These are phyloP conservation scores for Pterocles orientalis DNA, from an alignment of 2,113 vertebrate species.

Conservation along the genomic window DNA sequence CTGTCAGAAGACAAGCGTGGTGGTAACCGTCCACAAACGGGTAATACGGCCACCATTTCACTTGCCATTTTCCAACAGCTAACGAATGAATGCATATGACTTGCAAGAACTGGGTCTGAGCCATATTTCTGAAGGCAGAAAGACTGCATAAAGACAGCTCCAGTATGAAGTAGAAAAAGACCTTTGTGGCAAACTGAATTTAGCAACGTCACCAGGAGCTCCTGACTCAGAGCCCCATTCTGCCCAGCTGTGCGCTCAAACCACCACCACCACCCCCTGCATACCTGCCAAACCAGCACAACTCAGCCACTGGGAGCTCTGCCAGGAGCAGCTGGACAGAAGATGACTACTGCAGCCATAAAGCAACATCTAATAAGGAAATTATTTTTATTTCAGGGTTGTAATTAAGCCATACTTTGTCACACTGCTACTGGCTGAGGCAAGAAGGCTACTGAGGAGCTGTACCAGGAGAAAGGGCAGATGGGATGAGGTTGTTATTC, in stretches of 20 bases:
- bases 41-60: neutral
- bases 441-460: neutral
- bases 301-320: neutral
- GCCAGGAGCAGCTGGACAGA: slow-evolving; percentile 16
- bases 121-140: slow-evolving; percentile 7
- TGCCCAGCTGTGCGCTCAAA: neutral
- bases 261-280: neutral
- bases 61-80: neutral
- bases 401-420: slow-evolving; percentile 10
- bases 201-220: neutral
- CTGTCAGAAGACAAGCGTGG: neutral
- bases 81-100: rapidly evolving
- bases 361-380: slow-evolving; percentile 12
- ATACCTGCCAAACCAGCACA: slow-evolving; percentile 24
- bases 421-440: neutral
- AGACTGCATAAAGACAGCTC: slow-evolving; percentile 5
- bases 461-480: neutral
- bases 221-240: slow-evolving; percentile 24
- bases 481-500: neutral
- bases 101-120: neutral
- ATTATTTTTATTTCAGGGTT: neutral
- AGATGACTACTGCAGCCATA: neutral
- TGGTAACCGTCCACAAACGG: neutral
- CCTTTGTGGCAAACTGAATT: slow-evolving; percentile 26
- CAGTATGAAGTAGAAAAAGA: slow-evolving; percentile 11